phyloP scores from a whole-genome alignment of 2,888 invertebrate species.

The Stenodema calcarata region DNA sequence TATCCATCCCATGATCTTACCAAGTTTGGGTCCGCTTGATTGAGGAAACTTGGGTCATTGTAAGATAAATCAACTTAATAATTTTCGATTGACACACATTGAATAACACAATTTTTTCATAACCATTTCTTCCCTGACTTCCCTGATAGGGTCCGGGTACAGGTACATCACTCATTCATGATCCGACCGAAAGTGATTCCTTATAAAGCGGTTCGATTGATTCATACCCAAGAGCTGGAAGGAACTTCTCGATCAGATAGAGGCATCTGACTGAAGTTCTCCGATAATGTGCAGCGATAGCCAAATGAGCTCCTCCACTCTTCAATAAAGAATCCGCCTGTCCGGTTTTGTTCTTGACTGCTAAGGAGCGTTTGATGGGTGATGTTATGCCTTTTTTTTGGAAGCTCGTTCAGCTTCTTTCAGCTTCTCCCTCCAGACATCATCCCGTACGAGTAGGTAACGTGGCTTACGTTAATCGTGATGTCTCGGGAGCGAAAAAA shows the following conservation, averaged over 20 bases:
- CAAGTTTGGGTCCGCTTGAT: no score
- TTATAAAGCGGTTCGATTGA: conserved; percentile 1
- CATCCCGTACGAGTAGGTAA: neutral
- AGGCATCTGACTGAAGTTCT: neutral
- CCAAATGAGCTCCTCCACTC: neutral
- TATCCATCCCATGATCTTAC: no score
- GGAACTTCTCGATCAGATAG: neutral
- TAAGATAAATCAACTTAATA: no score
- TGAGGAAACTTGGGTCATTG: no score
- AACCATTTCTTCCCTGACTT: no score
- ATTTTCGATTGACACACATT: no score
- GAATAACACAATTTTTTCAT: no score
- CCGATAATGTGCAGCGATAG: neutral
- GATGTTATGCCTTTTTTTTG: neutral
- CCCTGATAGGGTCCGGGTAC: no score
- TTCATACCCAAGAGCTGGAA: neutral
- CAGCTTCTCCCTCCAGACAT: neutral
- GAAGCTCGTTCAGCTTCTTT: neutral
- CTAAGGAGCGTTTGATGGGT: neutral
- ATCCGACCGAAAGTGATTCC: neutral
- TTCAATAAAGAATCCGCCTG: neutral
- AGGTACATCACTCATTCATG: neutral
- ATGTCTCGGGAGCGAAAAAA: neutral
- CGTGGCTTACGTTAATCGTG: neutral
- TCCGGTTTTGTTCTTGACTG: neutral